A percentile compares a stretch with the other conserved stretches of the same genome.
Conservation (phyloP, 2,888 invertebrate species). For the Eurytoma adleriae region DNA sequence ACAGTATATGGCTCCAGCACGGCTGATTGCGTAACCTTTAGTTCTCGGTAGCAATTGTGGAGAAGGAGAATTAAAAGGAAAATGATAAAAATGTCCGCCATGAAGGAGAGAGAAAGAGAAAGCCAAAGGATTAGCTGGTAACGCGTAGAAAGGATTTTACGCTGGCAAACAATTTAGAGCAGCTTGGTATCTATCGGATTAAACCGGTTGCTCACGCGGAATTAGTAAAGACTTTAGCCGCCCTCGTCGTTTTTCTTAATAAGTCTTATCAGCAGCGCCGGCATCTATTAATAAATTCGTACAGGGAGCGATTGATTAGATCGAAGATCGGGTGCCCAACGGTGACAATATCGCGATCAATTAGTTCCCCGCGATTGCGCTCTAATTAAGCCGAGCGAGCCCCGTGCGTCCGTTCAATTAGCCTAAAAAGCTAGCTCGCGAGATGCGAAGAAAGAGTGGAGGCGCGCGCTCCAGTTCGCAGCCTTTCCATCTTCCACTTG, state of each 20-base stretch:
- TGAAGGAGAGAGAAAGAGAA: background rate
- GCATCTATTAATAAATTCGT: background rate
- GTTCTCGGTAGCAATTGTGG: background rate
- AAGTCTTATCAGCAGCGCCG: background rate
- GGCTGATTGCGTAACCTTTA: background rate
- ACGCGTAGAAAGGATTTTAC: slow-evolving; percentile 10
- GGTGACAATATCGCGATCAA: too few species aligned
- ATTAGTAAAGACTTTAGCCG: slow-evolving; percentile 3
- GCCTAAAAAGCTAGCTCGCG: too few species aligned
- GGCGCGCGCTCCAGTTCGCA: slow-evolving; percentile 13
- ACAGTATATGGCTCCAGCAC: too few species aligned
- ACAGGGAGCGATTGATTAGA: too few species aligned
- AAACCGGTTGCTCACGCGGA: slow-evolving; percentile 21
- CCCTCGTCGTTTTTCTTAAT: background rate
- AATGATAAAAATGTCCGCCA: background rate
- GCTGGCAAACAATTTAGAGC: slow-evolving; percentile 23
- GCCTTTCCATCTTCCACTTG: slow-evolving; percentile 3
- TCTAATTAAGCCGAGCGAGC: too few species aligned
- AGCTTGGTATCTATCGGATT: slow-evolving; percentile 19
- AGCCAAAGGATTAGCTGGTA: slow-evolving; percentile 4
- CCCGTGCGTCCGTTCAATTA: too few species aligned
- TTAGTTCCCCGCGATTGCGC: too few species aligned
- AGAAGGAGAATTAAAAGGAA: background rate
- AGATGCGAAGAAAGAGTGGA: background rate
- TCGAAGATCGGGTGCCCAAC: too few species aligned